phyloP scores from a whole-genome alignment of 2,113 vertebrate species.

The Cyrtonyx montezumae region DNA sequence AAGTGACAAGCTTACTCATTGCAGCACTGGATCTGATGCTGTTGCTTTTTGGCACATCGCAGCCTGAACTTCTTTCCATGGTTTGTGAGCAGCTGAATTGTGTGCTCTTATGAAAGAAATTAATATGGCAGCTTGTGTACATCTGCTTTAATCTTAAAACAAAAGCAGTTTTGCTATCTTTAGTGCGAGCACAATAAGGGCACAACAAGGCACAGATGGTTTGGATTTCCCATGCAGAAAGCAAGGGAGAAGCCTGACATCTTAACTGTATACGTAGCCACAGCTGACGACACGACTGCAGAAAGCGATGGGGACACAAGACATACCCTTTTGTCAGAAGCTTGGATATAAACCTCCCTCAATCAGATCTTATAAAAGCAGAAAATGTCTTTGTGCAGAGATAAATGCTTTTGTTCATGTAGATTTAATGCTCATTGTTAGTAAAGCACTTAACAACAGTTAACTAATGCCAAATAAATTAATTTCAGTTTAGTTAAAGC shows the following conservation, averaged over 20 bases:
- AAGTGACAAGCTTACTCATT: constrained; percentile 37
- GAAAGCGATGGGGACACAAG: constrained; percentile 12
- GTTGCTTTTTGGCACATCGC: neutral
- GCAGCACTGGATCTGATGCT: neutral
- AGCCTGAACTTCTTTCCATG: constrained; percentile 48
- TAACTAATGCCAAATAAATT: constrained; percentile 46
- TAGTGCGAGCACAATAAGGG: constrained; percentile 40
- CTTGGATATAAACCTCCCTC: neutral
- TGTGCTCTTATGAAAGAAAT: constrained; percentile 64
- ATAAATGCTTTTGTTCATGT: constrained; percentile 25
- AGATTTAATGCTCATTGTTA: constrained; percentile 19
- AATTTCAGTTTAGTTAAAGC: constrained; percentile 39
- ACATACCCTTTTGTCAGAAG: constrained; percentile 24
- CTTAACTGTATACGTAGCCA: constrained; percentile 54
- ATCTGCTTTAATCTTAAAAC: constrained; percentile 76
- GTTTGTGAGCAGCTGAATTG: constrained; percentile 60
- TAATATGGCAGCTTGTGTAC: constrained; percentile 63
- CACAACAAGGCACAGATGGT: constrained; percentile 70
- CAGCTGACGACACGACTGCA: neutral
- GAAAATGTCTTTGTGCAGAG: neutral
- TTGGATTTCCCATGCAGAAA: constrained; percentile 58
- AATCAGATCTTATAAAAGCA: neutral
- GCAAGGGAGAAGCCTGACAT: constrained; percentile 41
- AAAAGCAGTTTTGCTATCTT: constrained; percentile 68
- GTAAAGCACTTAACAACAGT: neutral